phyloP scores from a whole-genome alignment of 2,113 vertebrate species.

The Ophiodon elongatus region DNA sequence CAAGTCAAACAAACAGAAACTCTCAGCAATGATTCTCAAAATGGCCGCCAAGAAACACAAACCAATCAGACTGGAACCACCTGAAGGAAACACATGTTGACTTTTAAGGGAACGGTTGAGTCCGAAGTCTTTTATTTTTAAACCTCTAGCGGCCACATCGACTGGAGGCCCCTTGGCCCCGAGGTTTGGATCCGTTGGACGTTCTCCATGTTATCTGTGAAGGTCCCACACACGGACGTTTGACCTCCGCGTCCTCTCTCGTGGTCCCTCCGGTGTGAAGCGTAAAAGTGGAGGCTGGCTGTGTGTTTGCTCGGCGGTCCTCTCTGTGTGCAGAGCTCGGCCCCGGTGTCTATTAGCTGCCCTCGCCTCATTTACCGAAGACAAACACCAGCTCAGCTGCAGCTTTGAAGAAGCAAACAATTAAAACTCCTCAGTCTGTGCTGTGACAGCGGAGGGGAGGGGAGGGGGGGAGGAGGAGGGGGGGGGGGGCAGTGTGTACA shows the following conservation, averaged over 20 bases:
- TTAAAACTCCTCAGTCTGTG: conserved; percentile 55
- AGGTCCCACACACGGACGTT: conserved; percentile 21
- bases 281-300: conserved; percentile 38
- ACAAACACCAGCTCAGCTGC: conserved; percentile 67
- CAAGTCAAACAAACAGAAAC: not conserved
- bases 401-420: conserved; percentile 64
- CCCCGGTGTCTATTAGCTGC: conserved; percentile 66
- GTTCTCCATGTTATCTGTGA: not conserved
- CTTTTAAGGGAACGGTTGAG: conserved; percentile 12
- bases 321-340: no score
- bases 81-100: conserved; percentile 3
- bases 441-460: conserved; percentile 26
- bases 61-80: not conserved
- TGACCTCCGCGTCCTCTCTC: conserved; percentile 18
- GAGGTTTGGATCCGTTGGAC: conserved; percentile 8
- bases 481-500: conserved; percentile 7
- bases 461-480: no score
- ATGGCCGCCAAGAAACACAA: not conserved
- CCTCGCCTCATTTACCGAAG: conserved; percentile 72
- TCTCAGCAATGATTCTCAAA: not conserved
- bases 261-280: conserved; percentile 50
- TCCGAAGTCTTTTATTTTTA: not conserved
- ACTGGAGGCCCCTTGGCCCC: conserved; percentile 41
- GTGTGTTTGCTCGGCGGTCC: conserved; percentile 60
- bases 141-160: conserved; percentile 7